These are phyloP conservation scores for Artibeus jamaicensis DNA, from an alignment of 2,797 vertebrate genomes.

Conservation along the genomic window DNA sequence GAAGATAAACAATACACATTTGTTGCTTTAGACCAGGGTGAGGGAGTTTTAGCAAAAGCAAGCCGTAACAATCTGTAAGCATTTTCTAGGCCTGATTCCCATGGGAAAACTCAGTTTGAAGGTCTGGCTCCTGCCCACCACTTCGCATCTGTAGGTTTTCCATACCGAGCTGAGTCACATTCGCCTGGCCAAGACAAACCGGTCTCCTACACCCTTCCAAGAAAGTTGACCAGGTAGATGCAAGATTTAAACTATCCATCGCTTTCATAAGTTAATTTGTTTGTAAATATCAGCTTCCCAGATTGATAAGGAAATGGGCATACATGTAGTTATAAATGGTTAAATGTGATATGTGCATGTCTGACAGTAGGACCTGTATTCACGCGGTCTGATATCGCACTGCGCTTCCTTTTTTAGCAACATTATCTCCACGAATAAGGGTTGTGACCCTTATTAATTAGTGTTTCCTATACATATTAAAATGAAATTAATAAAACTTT, in stretches of 20 bases:
- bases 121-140: too few relatives aligned
- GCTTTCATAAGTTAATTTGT: neutral
- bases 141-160: too few relatives aligned
- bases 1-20: too few relatives aligned
- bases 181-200: too few relatives aligned
- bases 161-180: too few relatives aligned
- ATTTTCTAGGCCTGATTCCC: too few relatives aligned
- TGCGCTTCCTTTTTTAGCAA: neutral
- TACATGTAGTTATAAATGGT: neutral
- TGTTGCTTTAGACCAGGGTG: too few relatives aligned
- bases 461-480: neutral
- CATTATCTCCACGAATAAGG: neutral
- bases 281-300: neutral
- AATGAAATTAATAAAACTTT: neutral
- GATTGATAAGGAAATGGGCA: neutral
- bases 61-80: too few relatives aligned
- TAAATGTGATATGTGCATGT: neutral
- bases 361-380: neutral
- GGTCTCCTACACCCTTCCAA: too few relatives aligned
- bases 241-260: neutral
- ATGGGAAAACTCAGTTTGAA: too few relatives aligned
- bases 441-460: neutral
- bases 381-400: neutral
- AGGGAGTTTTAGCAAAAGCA: too few relatives aligned
- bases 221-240: neutral